phyloP scores from a whole-genome alignment of 1,140 invertebrate genomes.

The Dendrolimus kikuchii region DNA sequence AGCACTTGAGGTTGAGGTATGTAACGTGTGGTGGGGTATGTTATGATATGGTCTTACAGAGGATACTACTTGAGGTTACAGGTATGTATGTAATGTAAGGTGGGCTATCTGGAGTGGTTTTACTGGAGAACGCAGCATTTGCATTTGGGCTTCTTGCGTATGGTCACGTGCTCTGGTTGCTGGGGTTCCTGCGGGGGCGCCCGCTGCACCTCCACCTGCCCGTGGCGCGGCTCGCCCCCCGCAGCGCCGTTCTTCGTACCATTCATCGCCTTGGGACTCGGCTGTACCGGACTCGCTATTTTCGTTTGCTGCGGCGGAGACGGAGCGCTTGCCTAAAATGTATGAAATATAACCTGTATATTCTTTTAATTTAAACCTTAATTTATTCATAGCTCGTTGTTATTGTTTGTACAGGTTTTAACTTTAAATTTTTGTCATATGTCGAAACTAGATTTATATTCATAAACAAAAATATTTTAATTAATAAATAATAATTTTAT shows the following conservation, averaged over 20 bases:
- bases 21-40: no score
- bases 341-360: background rate
- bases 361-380: no score
- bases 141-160: slow-evolving; percentile 93
- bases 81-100: background rate
- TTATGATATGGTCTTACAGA: no score
- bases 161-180: slow-evolving; percentile 87
- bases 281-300: slow-evolving; percentile 37
- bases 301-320: slow-evolving; percentile 52
- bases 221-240: slow-evolving; percentile 34
- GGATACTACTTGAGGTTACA: no score
- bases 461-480: no score
- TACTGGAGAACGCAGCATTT: slow-evolving; percentile 92
- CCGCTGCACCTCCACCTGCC: slow-evolving; percentile 82
- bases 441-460: no score
- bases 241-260: slow-evolving; percentile 64
- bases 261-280: slow-evolving; percentile 56
- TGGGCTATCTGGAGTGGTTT: slow-evolving; percentile 20
- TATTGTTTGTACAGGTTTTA: no score
- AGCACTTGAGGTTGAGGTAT: no score
- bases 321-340: slow-evolving; percentile 47
- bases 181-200: slow-evolving; percentile 81
- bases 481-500: no score
- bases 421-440: no score
- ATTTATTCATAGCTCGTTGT: no score